Evolutionary conservation across 30 jellyfish, hydroid and myxozoan species (phyloP).

Genomic region (Aurelia sp.): DNA sequence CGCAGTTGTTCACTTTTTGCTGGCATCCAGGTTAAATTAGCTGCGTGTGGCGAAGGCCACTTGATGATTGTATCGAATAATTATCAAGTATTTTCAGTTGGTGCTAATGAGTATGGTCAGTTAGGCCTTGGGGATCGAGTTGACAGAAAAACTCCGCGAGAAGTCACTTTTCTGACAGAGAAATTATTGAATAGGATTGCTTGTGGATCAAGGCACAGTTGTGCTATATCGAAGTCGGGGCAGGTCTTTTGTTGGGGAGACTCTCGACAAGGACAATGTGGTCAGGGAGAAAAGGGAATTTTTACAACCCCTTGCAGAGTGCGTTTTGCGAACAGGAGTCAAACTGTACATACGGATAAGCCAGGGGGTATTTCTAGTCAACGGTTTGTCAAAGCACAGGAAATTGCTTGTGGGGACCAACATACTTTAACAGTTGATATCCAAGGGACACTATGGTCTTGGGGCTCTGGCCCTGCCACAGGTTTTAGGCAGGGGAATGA

Average conservation of each 20-base stretch:
- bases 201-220: slow-evolving; percentile 92
- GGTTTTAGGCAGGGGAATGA: slow-evolving; percentile 80
- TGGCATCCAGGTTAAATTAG: slow-evolving; percentile 66
- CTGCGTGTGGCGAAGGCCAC: slow-evolving; percentile 93
- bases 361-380: neutral
- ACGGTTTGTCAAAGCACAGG: slow-evolving; percentile 27
- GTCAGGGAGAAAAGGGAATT: slow-evolving; percentile 89
- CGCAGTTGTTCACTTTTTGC: slow-evolving; percentile 54
- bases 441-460: slow-evolving; percentile 88
- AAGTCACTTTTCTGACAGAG: slow-evolving; percentile 50
- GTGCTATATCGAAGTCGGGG: slow-evolving; percentile 82
- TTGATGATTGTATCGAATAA: slow-evolving; percentile 67
- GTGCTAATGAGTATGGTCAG: slow-evolving; percentile 90
- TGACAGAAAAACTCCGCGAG: slow-evolving; percentile 63
- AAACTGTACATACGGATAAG: neutral
- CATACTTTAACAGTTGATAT: slow-evolving; percentile 80
- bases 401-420: slow-evolving; percentile 83
- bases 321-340: slow-evolving; percentile 41
- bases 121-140: slow-evolving; percentile 93
- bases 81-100: slow-evolving; percentile 74
- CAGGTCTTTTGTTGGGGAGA: slow-evolving; percentile 96
- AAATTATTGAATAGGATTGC: slow-evolving; percentile 54
- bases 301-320: slow-evolving; percentile 90
- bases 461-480: slow-evolving; percentile 93
- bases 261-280: slow-evolving; percentile 98